Percentiles rank a stretch among this genome's conserved stretches.
Conservation (phyloP, 2,888 invertebrate genomes). For the Lycia hirtaria region DNA sequence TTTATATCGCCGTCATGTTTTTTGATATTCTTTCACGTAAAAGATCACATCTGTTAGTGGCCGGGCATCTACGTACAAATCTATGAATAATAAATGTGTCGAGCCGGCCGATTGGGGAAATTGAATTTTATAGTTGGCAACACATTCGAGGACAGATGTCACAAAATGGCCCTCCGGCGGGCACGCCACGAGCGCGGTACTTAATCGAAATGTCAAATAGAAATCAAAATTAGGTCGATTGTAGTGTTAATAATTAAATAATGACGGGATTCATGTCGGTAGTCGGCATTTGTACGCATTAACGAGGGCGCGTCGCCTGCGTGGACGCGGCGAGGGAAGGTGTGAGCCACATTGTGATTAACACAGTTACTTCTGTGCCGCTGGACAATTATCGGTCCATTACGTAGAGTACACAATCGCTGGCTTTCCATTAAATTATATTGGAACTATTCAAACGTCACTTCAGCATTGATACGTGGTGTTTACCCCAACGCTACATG, state of each 20-base stretch:
- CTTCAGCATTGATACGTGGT: conserved; percentile 54
- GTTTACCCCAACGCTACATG: conserved; percentile 33
- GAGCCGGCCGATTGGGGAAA: conserved; percentile 84
- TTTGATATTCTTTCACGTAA: conserved; percentile 83
- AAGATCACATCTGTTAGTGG: conserved; percentile 84
- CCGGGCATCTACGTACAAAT: conserved; percentile 78
- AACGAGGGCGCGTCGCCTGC: conserved; percentile 51
- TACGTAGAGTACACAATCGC: conserved; percentile 75
- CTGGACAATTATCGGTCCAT: conserved; percentile 83
- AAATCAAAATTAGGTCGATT: conserved; percentile 85
- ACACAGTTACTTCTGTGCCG: conserved; percentile 83
- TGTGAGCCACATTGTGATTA: conserved; percentile 79
- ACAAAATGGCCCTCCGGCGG: conserved; percentile 79
- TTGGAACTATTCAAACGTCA: conserved; percentile 62
- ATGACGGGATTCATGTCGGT: conserved; percentile 64
- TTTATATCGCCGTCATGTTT: conserved; percentile 72
- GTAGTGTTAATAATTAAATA: conserved; percentile 85
- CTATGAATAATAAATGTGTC: conserved; percentile 85
- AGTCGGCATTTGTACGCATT: conserved; percentile 63
- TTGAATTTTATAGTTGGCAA: conserved; percentile 85
- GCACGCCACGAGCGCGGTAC: conserved; percentile 56
- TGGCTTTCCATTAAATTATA: conserved; percentile 74
- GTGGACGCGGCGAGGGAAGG: conserved; percentile 66
- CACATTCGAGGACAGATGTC: conserved; percentile 84
- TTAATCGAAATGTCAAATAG: conserved; percentile 84